A percentile compares a stretch with the other conserved stretches of the same genome.
Evolutionary conservation across 2,888 invertebrate genomes (phyloP).

Genomic region (Acrobasis suavella): DNA sequence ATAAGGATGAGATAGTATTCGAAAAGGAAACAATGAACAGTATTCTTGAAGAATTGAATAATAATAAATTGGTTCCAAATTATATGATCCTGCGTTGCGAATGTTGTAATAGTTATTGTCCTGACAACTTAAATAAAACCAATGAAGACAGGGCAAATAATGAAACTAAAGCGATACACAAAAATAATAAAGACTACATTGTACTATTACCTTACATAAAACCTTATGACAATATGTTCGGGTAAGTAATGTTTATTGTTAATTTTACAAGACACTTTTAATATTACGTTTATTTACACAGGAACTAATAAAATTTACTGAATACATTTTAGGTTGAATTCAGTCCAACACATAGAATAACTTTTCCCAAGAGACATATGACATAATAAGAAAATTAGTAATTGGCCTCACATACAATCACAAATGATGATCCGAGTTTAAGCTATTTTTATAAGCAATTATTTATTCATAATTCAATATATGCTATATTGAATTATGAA

Average conservation of each 20-base stretch:
- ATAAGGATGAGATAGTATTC: conserved; percentile 35
- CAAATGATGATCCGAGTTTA: no score
- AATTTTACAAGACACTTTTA: neutral
- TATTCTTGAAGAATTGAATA: conserved; percentile 30
- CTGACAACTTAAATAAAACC: conserved; percentile 20
- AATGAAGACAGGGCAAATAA: neutral
- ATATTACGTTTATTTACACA: no score
- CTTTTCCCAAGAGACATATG: no score
- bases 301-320: no score
- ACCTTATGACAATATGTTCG: neutral
- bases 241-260: neutral
- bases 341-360: no score
- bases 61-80: conserved; percentile 31
- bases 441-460: no score
- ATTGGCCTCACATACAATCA: no score
- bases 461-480: no score
- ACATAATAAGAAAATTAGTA: no score
- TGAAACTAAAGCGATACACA: neutral
- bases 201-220: conserved; percentile 4
- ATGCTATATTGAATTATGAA: no score
- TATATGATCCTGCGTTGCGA: conserved; percentile 42
- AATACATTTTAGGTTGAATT: no score
- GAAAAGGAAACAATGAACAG: conserved; percentile 39
- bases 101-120: conserved; percentile 34
- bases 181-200: conserved; percentile 10